These are phyloP conservation scores for Spatulosminthurus flaviceps DNA, from an alignment of 2,888 invertebrate genomes.

Conservation along the genomic window DNA sequence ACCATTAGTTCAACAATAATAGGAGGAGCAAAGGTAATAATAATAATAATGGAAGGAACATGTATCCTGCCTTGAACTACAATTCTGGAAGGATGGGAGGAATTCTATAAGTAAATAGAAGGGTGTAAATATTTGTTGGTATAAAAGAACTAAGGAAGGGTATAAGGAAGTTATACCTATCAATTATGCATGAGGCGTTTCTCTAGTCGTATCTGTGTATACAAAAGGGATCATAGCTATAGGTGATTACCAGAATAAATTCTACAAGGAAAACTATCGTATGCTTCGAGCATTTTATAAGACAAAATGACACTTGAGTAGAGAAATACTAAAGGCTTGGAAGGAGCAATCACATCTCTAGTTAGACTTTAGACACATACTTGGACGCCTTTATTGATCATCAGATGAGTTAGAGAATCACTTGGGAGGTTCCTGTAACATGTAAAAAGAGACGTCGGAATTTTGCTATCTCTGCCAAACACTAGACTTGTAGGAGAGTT, in stretches of 20 bases:
- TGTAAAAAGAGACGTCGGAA: neutral
- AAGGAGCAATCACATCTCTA: conserved; percentile 26
- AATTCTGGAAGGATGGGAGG: neutral
- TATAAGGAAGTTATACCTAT: neutral
- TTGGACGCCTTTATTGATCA: conserved; percentile 25
- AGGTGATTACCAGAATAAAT: conserved; percentile 1
- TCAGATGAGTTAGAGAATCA: conserved; percentile 29
- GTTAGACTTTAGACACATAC: conserved; percentile 23
- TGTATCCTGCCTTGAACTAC: conserved; percentile 11
- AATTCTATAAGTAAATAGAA: neutral
- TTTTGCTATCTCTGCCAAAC: neutral
- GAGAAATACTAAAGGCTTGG: neutral
- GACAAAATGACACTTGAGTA: conserved; percentile 9
- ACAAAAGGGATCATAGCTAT: neutral
- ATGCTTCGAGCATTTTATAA: neutral
- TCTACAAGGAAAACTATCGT: neutral
- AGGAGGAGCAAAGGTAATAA: neutral
- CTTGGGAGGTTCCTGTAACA: conserved; percentile 19
- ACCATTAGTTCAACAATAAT: neutral
- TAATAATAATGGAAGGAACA: conserved; percentile 18
- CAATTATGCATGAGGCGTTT: neutral
- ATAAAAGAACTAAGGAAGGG: neutral
- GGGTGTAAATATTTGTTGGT: neutral
- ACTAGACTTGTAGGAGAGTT: neutral
- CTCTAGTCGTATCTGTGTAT: no score